Percentiles rank a stretch among this genome's conserved stretches.
Evolutionary conservation across 2,797 vertebrate species (phyloP).

Genomic region (Fistularia tabacaria): DNA sequence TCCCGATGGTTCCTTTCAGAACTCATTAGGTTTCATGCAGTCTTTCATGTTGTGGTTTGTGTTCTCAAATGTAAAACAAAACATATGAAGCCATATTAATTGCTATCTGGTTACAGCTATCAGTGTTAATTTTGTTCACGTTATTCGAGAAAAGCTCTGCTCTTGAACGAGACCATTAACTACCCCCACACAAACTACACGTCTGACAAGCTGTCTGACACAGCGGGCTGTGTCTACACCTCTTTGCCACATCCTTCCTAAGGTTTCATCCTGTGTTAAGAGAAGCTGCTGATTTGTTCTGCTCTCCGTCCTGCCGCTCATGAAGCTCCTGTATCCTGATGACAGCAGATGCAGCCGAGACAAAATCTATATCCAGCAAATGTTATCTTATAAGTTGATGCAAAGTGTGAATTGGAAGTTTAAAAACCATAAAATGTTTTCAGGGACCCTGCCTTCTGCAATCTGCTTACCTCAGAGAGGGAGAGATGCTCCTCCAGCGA

Average conservation of each 20-base stretch:
- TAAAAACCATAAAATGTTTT: neutral
- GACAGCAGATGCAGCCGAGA: neutral
- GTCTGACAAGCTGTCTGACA: slow-evolving; percentile 14
- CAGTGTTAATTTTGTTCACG: neutral
- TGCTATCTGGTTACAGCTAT: neutral
- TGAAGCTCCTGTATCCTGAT: neutral
- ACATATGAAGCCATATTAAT: neutral
- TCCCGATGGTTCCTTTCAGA: too few relatives aligned
- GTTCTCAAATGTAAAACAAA: too few relatives aligned
- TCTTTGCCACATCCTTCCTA: slow-evolving; percentile 12
- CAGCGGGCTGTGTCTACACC: slow-evolving; percentile 9
- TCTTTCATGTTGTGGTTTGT: too few relatives aligned
- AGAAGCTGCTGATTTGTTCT: neutral
- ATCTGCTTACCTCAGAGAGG: slow-evolving; percentile 76
- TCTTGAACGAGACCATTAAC: neutral
- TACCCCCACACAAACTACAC: slow-evolving; percentile 27
- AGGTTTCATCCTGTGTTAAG: slow-evolving; percentile 2
- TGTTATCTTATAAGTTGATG: neutral
- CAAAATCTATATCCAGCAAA: neutral
- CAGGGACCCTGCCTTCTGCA: neutral
- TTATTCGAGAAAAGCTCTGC: neutral
- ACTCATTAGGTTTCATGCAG: too few relatives aligned
- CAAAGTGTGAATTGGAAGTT: neutral
- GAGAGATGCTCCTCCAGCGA: slow-evolving; percentile 74
- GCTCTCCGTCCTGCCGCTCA: neutral